Conservation (phyloP, 2,888 invertebrate genomes). For the Ferdinandea cuprea region DNA sequence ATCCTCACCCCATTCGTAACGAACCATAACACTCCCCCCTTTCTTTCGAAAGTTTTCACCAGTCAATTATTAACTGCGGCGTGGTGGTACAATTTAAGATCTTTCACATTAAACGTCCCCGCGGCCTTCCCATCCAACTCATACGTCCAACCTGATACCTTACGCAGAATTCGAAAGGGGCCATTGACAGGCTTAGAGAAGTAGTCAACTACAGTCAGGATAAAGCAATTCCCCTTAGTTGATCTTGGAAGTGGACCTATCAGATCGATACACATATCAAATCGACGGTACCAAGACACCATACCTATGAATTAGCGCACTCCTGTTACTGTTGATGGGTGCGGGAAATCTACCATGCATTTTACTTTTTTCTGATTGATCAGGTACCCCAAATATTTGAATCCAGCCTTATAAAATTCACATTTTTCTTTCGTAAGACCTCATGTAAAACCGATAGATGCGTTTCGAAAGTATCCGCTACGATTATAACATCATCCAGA, state of each 20-base stretch:
- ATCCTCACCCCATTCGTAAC: too few relatives aligned
- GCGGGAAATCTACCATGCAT: slow-evolving; percentile 32
- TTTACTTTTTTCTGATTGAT: slow-evolving; percentile 39
- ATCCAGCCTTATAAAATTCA: slow-evolving; percentile 39
- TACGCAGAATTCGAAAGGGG: slow-evolving; percentile 10
- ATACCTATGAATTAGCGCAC: too few relatives aligned
- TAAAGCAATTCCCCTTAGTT: slow-evolving; percentile 21
- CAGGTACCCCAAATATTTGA: slow-evolving; percentile 48
- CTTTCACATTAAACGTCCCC: slow-evolving; percentile 10
- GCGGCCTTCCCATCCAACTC: background rate
- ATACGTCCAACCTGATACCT: slow-evolving; percentile 19
- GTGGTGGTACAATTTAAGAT: background rate
- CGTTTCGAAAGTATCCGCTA: background rate
- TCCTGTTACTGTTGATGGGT: too few relatives aligned
- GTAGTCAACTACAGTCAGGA: slow-evolving; percentile 33
- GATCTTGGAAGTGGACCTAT: slow-evolving; percentile 46
- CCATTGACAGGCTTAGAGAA: slow-evolving; percentile 53
- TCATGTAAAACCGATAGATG: background rate
- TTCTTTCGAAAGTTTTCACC: slow-evolving; percentile 1
- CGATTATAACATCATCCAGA: slow-evolving; percentile 40
- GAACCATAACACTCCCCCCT: too few relatives aligned
- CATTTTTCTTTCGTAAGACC: slow-evolving; percentile 17
- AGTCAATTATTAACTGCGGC: too few relatives aligned
- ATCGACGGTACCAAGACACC: slow-evolving; percentile 53
- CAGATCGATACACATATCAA: slow-evolving; percentile 38